Evolutionary conservation across 2,797 vertebrate genomes (phyloP), one percentile per base, ranked within the genome.

Genomic region (Cygnus olor): DNA sequence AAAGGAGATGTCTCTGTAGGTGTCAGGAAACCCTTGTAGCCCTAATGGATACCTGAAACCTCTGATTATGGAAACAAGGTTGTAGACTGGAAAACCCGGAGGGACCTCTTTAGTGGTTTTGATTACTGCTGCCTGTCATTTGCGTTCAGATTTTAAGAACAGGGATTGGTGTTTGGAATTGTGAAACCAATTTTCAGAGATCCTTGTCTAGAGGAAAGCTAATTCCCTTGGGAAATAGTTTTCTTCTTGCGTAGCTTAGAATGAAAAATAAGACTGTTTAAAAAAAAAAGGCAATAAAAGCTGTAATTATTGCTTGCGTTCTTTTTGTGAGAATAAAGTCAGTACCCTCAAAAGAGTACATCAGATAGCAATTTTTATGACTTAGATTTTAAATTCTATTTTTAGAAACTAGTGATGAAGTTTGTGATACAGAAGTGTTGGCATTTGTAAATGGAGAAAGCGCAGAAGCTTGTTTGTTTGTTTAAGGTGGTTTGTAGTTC

Each of bases 51-150:
- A 76, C 82, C 82, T 92, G 79, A 73, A 72, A 53, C 64, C 64
- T 95, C 81, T 90, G 73, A 93, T 93, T 94, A 88, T 81, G 73
- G 94, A 94, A 96, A 86, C 61, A 85, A 56, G 83, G 94, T 96
- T 22, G 0, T 36, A 49, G 0, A 11, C 61, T 88, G 76, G 72
- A 80, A 94, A 96, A 60, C 91, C 84, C 87, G 77, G 69, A 68
- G 92, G 80, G 89, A 95, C 36, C 28, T 83, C 88, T 88, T 70
- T 40, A 94, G 79, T 93, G 89, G 76, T 96, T 92, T 90, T 85
- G 92, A 94, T 94, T 93, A 80, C 72, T 80, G 72, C 90, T 88
- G 85, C 72, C 69, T 96, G 91, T 93, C 88, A 91, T 90, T 95
- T 92, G 90, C 0, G 0, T 88, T 84, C 90, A 65, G 61, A 73